Evolutionary conservation across 1,140 invertebrate species (phyloP).

Genomic region (Stratiolaelaps scimitus): DNA sequence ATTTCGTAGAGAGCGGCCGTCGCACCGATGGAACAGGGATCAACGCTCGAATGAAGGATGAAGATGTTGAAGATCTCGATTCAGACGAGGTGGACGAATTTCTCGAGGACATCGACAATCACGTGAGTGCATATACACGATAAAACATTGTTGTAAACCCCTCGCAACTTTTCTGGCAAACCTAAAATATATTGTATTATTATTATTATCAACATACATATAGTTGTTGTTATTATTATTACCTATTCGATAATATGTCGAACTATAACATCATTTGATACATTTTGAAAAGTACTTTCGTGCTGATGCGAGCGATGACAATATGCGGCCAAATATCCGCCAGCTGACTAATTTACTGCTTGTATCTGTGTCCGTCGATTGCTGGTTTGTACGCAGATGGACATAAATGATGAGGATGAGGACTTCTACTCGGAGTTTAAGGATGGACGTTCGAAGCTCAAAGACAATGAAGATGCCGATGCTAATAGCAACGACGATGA

Average conservation of each 20-base stretch:
- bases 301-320: background rate
- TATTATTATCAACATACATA: too few relatives aligned
- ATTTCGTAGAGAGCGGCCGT: conserved; percentile 36
- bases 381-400: conserved; percentile 3
- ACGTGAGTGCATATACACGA: conserved; percentile 13
- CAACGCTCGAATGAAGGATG: conserved; percentile 37
- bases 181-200: too few relatives aligned
- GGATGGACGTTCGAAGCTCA: conserved; percentile 51
- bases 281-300: too few relatives aligned
- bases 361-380: background rate
- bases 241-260: too few relatives aligned
- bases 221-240: too few relatives aligned
- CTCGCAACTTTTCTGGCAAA: too few relatives aligned
- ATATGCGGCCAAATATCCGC: background rate
- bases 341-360: conserved; percentile 25
- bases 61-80: conserved; percentile 40
- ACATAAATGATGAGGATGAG: conserved; percentile 35
- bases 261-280: too few relatives aligned
- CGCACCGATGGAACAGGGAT: conserved; percentile 32
- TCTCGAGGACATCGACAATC: conserved; percentile 6
- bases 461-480: conserved; percentile 36
- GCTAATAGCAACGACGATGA: conserved; percentile 38
- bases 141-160: too few relatives aligned
- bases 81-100: conserved; percentile 35
- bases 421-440: conserved; percentile 39